Evolutionary conservation across 2,113 vertebrate species (phyloP), one percentile per base, ranked within the genome.

Genomic region (Henicopernis longicauda): DNA sequence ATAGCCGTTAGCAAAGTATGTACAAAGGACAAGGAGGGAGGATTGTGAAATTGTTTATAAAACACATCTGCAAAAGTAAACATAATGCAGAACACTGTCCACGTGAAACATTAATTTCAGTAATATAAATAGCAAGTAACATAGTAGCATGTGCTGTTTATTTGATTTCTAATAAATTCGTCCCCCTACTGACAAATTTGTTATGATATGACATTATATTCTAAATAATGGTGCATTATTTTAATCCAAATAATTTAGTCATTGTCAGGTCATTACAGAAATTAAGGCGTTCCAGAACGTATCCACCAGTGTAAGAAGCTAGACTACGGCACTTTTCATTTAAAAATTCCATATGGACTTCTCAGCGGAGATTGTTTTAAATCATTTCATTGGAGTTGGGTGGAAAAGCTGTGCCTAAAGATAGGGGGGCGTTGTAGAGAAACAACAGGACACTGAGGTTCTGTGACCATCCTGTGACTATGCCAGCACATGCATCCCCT

Each of bases 31-130:
- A 95, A 82, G 93, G 55, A 90, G n/a, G 57, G 44, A 63, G n/a
- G 29, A 86, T 97, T 91, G 94, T 95, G 93, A 96, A 95, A 97
- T 96, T 97, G 82, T 93, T 96, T 95, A 72, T 58, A 90, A 95
- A 90, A 44, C 32, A 93, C 81, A 97, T 90, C 81, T 93, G 74
- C 82, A 86, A 87, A 91, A 97, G 82, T 89, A 96, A 92, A 93
- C 71, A 57, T 93, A 65, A 92, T 82, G 86, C 40, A 47, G 94
- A 66, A 91, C 92, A 67, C 62, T 96, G 94, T 95, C 54, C 89
- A 50, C 11, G 29, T 93, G 88, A 93, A 97, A 95, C 66, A 45
- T 86, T 96, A 94, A 82, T 95, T 93, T 93, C 93, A 54, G n/a
- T 89, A 97, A 72, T 83, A 72, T 90, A 77, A 72, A 19, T 47